Percentiles rank a stretch among this genome's conserved stretches.
phyloP scores from a whole-genome alignment of 1,140 invertebrate genomes.

The Drosophila burlai region DNA sequence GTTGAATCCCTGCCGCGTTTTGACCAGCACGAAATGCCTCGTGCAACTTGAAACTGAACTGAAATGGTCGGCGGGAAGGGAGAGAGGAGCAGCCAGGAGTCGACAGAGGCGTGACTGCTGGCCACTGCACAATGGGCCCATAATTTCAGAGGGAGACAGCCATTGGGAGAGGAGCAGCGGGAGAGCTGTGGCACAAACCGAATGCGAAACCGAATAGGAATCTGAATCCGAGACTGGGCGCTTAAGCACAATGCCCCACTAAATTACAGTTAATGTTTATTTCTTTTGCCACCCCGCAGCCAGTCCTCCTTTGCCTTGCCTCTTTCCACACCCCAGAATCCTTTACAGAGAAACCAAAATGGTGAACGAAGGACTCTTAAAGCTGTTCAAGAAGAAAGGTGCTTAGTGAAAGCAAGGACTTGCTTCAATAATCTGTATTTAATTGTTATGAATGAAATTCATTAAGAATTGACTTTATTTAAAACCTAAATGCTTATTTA shows the following conservation, averaged over 20 bases:
- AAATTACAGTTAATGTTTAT: slow-evolving; percentile 84
- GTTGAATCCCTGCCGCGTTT: slow-evolving; percentile 68
- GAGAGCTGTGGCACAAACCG: slow-evolving; percentile 27
- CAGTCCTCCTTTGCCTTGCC: slow-evolving; percentile 10
- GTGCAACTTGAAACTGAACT: slow-evolving; percentile 76
- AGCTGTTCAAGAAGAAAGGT: neutral
- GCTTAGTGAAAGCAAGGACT: neutral
- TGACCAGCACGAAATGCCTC: slow-evolving; percentile 78
- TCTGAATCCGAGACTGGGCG: slow-evolving; percentile 64
- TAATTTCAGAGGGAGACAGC: slow-evolving; percentile 68
- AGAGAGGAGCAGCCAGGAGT: neutral
- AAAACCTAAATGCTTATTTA: too few species aligned
- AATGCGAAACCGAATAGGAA: slow-evolving; percentile 52
- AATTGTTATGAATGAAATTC: neutral
- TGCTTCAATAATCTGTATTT: neutral
- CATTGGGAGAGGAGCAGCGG: slow-evolving; percentile 1
- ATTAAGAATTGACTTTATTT: neutral
- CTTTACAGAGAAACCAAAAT: slow-evolving; percentile 13
- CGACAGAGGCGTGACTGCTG: slow-evolving; percentile 34
- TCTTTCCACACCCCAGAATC: neutral
- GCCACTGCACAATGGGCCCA: slow-evolving; percentile 69
- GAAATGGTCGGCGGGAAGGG: slow-evolving; percentile 15
- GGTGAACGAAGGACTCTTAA: neutral
- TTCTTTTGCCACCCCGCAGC: slow-evolving; percentile 61
- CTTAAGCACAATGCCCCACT: slow-evolving; percentile 83